Evolutionary conservation across 1,140 invertebrate genomes (phyloP), one percentile per base, ranked within the genome.

Genomic region (Reticulitermes speratus): DNA sequence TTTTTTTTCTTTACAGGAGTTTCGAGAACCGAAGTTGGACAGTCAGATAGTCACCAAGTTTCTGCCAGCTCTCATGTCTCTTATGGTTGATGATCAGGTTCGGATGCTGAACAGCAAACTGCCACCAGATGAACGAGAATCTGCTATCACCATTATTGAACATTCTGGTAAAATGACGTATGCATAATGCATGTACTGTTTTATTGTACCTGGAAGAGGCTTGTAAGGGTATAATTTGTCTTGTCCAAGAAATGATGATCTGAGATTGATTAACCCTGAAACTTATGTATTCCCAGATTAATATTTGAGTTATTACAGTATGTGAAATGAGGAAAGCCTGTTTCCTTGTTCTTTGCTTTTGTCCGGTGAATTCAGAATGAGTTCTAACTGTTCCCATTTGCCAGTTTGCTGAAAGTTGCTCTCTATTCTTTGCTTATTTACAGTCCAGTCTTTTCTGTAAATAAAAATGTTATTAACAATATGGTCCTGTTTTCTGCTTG

Each of bases 81-180:
- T 99, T 3, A 98, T 99, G 95, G 98, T 99, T 0, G 98, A 99
- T 91, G 98, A 99, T 91, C 97, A 99, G 93, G 97, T 98, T 19
- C 92, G 98, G 88, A 93, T 95, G 86, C 90, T 99, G 21, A 97
- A 97, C 89, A 94, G 95, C 25, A 98, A 97, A 92, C 91, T 99
- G 85, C 97, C 97, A 32, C 96, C 96, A n/a, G 98, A 99, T 91
- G 98, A 99, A 89, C 93, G 97, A 87, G 97, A 97, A 90, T 97
- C 97, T 25, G 97, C 97, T 30, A 95, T 98, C 87, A 97, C 97
- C 21, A 96, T 97, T 87, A 98, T 98, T 89, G 97, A 98, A 91
- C 97, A 98, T 92, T 97, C 97, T 23, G 92, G 91, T 91, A 89
- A 55, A 55, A 19, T 55, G 52, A 5, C 19, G 1, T 55, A 55